Evolutionary conservation across 92 coral and sea anemone genomes (phyloP), one percentile per base, ranked within the genome.

Genomic region (Porites cylindrica): DNA sequence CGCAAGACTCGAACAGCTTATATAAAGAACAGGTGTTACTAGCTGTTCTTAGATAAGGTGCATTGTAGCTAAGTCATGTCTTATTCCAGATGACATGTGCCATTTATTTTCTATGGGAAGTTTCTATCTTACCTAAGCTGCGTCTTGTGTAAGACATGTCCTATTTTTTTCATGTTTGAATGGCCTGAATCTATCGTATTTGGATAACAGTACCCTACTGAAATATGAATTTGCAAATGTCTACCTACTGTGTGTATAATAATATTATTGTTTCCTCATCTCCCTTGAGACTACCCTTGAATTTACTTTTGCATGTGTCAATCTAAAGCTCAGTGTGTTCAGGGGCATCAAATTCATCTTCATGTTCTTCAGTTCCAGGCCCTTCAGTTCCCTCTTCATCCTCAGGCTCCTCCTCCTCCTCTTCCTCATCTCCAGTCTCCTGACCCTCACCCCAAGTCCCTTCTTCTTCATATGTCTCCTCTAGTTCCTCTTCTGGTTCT

Each of bases 401-500:
- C 79, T 73, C 93, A 21, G 81, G 86, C 6, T 91, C 88, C 58
- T 84, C 90, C 6, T 91, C 88, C 58, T 84, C 90, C 6, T 91
- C 88, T 43, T 79, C 93, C 61, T 83, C 91, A 38, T 78, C 94
- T 38, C 69, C 70, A 58, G 71, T 80, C 50, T 77, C 81, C 75
- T 84, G 80, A 66, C 66, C 93, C 51, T 87, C 90, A n/a, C 82
- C 88, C 47, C 80, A 90, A 70, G 26, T 13, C 64, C 81, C 84
- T 24, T 85, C 91, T 52, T 32, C 85, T 29, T 90, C 93, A 60
- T 82, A 88, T 32, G 91, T 88, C 85, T 91, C 96, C 67, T 86
- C 96, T 43, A 85, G 91, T 58, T 90, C 96, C 8, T 89, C 93
- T 91, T 94, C 94, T 56, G 93, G 94, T 8, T 90, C 91, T 64